Percentiles rank a stretch among this genome's conserved stretches.
phyloP scores from a whole-genome alignment of 1,140 invertebrate genomes.

The Micrasema minimum region DNA sequence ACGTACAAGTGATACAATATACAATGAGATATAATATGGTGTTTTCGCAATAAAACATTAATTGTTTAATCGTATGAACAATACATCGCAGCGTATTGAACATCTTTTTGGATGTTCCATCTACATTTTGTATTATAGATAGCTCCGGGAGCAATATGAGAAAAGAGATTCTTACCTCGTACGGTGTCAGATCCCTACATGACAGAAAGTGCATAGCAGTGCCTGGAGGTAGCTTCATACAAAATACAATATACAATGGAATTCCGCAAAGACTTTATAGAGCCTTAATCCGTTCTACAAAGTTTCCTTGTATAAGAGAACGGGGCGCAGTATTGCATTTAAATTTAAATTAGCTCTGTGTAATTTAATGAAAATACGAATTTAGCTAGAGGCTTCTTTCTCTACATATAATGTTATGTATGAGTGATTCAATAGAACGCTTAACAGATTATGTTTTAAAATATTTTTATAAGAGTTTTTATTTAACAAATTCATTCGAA shows the following conservation, averaged over 20 bases:
- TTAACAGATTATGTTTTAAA: too few species aligned
- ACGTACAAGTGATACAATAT: too few species aligned
- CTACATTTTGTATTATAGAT: not conserved
- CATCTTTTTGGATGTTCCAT: not conserved
- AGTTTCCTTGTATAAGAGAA: not conserved
- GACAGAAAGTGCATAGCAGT: slow-evolving; percentile 19
- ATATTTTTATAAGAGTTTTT: too few species aligned
- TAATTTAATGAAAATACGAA: slow-evolving; percentile 32
- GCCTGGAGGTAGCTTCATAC: not conserved
- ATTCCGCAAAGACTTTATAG: not conserved
- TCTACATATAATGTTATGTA: too few species aligned
- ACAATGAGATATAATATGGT: too few species aligned
- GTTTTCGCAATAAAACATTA: too few species aligned
- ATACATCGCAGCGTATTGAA: slow-evolving; percentile 3
- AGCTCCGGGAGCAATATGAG: slow-evolving; percentile 22
- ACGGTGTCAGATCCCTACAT: slow-evolving; percentile 13
- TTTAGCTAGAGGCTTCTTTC: too few species aligned
- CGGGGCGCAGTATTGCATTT: not conserved
- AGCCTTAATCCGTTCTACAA: slow-evolving; percentile 16
- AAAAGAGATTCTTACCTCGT: not conserved
- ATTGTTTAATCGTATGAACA: too few species aligned
- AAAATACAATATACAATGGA: slow-evolving; percentile 11
- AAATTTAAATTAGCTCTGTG: slow-evolving; percentile 29
- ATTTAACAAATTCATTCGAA: too few species aligned
- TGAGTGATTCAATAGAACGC: too few species aligned